These are phyloP conservation scores for Sternotherus odoratus DNA, from an alignment of 2,797 vertebrate species.

Conservation along the genomic window DNA sequence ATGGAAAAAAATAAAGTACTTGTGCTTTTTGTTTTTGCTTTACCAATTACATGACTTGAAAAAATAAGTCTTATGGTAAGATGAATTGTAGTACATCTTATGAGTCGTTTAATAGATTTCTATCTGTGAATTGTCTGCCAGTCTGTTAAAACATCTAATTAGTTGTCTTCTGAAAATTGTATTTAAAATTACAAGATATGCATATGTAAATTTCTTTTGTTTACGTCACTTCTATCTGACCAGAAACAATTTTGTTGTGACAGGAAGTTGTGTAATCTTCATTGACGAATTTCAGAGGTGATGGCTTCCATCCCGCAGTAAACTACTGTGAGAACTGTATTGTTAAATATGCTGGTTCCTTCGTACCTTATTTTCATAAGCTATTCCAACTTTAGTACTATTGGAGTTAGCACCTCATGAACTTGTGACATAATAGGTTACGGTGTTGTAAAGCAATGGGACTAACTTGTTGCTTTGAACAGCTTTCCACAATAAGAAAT, in stretches of 20 bases:
- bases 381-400: neutral
- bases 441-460: neutral
- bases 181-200: neutral
- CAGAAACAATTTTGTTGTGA: neutral
- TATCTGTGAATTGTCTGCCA: neutral
- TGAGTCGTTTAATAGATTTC: neutral
- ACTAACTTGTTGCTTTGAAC: neutral
- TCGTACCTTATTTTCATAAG: neutral
- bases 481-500: neutral
- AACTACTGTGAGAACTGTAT: neutral
- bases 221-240: neutral
- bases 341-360: neutral
- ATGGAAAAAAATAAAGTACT: neutral
- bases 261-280: neutral
- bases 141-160: neutral
- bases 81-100: neutral
- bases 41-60: neutral
- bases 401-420: conserved; percentile 7
- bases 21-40: neutral
- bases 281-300: neutral
- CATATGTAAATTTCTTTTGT: neutral
- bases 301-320: neutral
- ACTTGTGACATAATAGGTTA: neutral
- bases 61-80: neutral
- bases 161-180: neutral